A percentile compares a stretch with the other conserved stretches of the same genome.
phyloP scores from a whole-genome alignment of 2,113 vertebrate genomes.

The Cololabis saira region DNA sequence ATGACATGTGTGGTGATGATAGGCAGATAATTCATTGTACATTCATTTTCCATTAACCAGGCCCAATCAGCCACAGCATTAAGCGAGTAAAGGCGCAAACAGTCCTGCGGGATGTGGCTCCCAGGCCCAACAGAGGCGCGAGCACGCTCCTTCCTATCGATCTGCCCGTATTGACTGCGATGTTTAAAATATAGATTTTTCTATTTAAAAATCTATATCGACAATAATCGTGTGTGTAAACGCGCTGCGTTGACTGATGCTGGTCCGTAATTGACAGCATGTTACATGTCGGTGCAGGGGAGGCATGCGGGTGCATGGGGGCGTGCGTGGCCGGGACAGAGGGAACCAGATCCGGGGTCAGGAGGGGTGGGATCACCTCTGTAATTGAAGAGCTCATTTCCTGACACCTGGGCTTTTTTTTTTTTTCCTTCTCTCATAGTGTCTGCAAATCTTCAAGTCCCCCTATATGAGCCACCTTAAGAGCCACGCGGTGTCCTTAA shows the following conservation, averaged over 20 bases:
- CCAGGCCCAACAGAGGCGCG: constrained; percentile 51
- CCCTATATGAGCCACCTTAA: constrained; percentile 17
- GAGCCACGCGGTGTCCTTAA: constrained; percentile 22
- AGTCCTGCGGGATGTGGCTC: constrained; percentile 46
- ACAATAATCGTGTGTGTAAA: constrained; percentile 86
- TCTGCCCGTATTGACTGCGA: constrained; percentile 82
- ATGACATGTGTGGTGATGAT: constrained; percentile 47
- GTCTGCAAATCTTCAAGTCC: constrained; percentile 4
- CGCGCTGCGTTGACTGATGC: constrained; percentile 74
- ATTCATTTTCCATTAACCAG: constrained; percentile 40
- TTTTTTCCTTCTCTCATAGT: neutral
- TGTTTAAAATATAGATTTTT: constrained; percentile 88
- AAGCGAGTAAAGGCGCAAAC: constrained; percentile 41
- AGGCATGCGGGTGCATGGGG: constrained; percentile 27
- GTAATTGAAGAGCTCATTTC: neutral
- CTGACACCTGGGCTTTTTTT: constrained; percentile 4
- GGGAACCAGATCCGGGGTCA: constrained; percentile 28
- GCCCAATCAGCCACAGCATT: constrained; percentile 47
- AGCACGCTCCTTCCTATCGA: constrained; percentile 77
- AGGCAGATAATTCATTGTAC: constrained; percentile 42
- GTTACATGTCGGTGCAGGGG: constrained; percentile 65
- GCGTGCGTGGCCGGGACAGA: constrained; percentile 21
- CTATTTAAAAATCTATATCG: constrained; percentile 88
- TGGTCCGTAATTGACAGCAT: constrained; percentile 80
- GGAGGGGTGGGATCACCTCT: constrained; percentile 16